phyloP scores from a whole-genome alignment of 2,113 vertebrate species.

The Felis chaus region DNA sequence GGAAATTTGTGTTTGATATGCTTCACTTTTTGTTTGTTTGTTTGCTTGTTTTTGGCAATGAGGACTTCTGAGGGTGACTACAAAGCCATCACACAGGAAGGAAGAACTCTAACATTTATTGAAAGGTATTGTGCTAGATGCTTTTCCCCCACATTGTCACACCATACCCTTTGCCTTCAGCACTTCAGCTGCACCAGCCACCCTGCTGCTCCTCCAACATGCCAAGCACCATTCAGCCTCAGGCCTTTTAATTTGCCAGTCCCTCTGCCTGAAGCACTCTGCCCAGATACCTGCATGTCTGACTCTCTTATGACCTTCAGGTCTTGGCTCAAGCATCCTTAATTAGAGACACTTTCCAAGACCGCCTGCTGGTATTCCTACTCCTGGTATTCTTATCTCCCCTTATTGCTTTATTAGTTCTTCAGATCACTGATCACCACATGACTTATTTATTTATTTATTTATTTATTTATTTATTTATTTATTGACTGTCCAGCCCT shows the following conservation, averaged over 20 bases:
- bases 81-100: not conserved
- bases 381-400: too few relatives aligned
- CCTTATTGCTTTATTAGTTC: not conserved
- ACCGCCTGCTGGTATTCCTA: too few relatives aligned
- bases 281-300: not conserved
- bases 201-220: not conserved
- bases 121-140: not conserved
- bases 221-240: not conserved
- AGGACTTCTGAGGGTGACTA: not conserved
- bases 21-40: not conserved
- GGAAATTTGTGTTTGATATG: conserved; percentile 1
- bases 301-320: not conserved
- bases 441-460: not conserved
- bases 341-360: not conserved
- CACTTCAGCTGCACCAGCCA: not conserved
- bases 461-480: not conserved
- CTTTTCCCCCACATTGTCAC: not conserved
- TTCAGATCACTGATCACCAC: not conserved
- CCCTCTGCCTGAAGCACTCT: not conserved
- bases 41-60: conserved; percentile 1
- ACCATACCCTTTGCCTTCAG: not conserved
- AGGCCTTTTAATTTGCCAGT: not conserved
- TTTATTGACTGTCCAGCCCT: not conserved
- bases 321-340: not conserved
- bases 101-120: not conserved